Evolutionary conservation across 1,140 invertebrate species (phyloP), one percentile per base, ranked within the genome.

Genomic region (Macrostomum lignano): DNA sequence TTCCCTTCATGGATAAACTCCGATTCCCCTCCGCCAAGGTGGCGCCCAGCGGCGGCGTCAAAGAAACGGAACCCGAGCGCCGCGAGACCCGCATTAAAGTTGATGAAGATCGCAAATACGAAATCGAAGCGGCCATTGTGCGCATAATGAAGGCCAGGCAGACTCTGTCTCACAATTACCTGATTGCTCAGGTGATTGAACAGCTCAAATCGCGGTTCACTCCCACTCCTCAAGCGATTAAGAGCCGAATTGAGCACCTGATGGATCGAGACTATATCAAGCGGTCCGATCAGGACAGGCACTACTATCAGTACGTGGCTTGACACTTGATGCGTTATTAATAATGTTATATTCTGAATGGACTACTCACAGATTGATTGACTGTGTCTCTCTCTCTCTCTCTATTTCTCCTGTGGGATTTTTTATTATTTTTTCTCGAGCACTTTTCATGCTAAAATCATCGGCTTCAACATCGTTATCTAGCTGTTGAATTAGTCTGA

Each of bases 61-160:
- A 82, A 23, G 91, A 98, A 60, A 84, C 79, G 20, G 91, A 98
- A 60, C 88, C 86, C 5, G 88, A 98, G 56, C 67, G 88, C 39
- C 73, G 77, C 53, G 88, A 96, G 62, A 96, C 86, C 0, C 68
- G 84, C 45, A 84, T 70, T 47, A 96, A 94, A 64, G 82, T 93
- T 9, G 88, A 98, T 51, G 91, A 98, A 58, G 88, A 98, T 59
- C 67, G 88, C 38, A 96, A 96, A 58, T 84, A 96, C 56, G 88
- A 96, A 56, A 96, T 98, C 40, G 88, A 98, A 65, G 91, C 91
- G 24, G 86, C 88, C 24, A 91, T 98, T 49, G 91, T 98, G 29
- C 69, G 91, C 46, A 93, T 98, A 46, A 98, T 98, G 91, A 98
- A 98, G 62, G 77, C 79, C 17, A 67, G 88, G 35, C 93, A 93